Conservation (phyloP, 2,888 invertebrate genomes). For the Baccha elongata region DNA sequence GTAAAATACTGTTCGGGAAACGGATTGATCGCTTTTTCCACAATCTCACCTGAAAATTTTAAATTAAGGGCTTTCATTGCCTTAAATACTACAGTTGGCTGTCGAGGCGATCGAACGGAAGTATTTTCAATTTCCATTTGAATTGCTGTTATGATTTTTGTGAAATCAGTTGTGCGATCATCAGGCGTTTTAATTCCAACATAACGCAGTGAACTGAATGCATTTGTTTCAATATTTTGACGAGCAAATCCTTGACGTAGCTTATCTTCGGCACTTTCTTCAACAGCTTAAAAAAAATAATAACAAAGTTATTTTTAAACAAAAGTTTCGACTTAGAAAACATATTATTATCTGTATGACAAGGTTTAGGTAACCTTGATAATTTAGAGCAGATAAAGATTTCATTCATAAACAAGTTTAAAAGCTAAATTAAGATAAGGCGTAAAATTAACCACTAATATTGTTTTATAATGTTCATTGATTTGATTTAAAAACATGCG, state of each 20-base stretch:
- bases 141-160: conserved; percentile 84
- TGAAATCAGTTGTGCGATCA: conserved; percentile 85
- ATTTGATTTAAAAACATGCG: too few relatives aligned
- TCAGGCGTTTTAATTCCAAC: conserved; percentile 85
- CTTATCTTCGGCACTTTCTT: conserved; percentile 86
- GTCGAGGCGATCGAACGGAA: conserved; percentile 87
- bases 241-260: conserved; percentile 85
- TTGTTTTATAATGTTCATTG: too few relatives aligned
- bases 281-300: conserved; percentile 81
- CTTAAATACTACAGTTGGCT: conserved; percentile 86
- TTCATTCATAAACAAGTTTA: too few relatives aligned
- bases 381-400: too few relatives aligned
- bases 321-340: too few relatives aligned
- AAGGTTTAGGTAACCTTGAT: too few relatives aligned
- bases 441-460: too few relatives aligned
- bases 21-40: conserved; percentile 85
- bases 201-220: conserved; percentile 88
- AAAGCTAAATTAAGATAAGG: too few relatives aligned
- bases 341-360: too few relatives aligned
- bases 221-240: conserved; percentile 86
- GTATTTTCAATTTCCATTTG: conserved; percentile 87
- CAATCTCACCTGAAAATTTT: conserved; percentile 88
- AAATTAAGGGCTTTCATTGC: conserved; percentile 89
- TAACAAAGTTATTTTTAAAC: conserved; percentile 16
- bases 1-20: conserved; percentile 92